A percentile compares a stretch with the other conserved stretches of the same genome.
Evolutionary conservation across 2,797 vertebrate genomes (phyloP).

Genomic region (Brotula barbata): DNA sequence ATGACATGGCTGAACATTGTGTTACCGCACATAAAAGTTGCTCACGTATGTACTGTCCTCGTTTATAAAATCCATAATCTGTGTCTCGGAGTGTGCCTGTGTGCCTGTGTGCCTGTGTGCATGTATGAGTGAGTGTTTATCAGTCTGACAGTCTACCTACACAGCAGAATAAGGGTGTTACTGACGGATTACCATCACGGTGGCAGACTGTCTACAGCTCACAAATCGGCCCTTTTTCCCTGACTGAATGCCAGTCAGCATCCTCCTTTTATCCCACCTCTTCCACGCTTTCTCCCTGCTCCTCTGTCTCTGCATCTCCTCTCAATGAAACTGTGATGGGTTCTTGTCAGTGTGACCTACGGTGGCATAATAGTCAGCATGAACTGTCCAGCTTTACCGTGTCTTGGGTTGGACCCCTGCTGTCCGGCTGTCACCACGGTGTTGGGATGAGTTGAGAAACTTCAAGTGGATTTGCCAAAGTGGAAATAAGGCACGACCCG

Average conservation of each 20-base stretch:
- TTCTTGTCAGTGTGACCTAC: conserved; percentile 61
- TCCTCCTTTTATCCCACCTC: conserved; percentile 17
- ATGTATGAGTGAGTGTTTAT: conserved; percentile 30
- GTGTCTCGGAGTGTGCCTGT: conserved; percentile 22
- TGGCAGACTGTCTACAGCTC: conserved; percentile 70
- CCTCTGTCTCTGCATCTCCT: conserved; percentile 22
- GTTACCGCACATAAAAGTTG: conserved; percentile 8
- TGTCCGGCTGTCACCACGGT: conserved; percentile 62
- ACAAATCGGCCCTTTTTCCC: conserved; percentile 54
- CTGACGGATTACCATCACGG: conserved; percentile 69
- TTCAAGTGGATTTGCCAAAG: conserved; percentile 68
- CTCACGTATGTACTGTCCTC: conserved; percentile 16
- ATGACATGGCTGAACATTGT: conserved; percentile 1
- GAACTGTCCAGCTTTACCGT: conserved; percentile 63
- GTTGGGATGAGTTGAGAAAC: conserved; percentile 58
- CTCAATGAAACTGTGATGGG: conserved; percentile 54
- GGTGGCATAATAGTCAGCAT: conserved; percentile 68
- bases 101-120: neutral
- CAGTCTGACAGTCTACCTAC: conserved; percentile 64
- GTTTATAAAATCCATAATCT: conserved; percentile 43
- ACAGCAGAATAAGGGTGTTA: conserved; percentile 61
- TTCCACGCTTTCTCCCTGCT: conserved; percentile 6
- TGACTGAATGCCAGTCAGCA: conserved; percentile 59
- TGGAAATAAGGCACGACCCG: conserved; percentile 71
- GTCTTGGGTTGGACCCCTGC: conserved; percentile 61